Evolutionary conservation across 2,797 vertebrate genomes (phyloP).

Genomic region (Sebastes steindachneri): DNA sequence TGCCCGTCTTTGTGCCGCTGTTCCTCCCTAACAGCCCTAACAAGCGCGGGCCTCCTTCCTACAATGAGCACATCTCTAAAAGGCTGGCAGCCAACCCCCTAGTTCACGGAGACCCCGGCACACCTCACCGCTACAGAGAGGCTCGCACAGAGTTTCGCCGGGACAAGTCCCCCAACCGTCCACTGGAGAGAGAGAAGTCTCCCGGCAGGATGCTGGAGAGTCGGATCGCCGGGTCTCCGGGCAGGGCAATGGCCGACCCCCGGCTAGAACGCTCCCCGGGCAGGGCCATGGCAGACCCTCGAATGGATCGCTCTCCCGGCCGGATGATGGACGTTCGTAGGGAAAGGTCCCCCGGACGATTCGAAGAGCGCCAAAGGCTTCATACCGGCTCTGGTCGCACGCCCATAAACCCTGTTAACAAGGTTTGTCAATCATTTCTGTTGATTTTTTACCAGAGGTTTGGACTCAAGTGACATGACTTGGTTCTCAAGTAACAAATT

Average conservation of each 20-base stretch:
- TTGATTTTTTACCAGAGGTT: not conserved
- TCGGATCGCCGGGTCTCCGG: conserved; percentile 89
- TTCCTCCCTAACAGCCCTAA: conserved; percentile 88
- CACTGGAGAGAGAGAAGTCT: conserved; percentile 95
- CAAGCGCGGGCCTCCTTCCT: conserved; percentile 96
- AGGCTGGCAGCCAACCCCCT: conserved; percentile 92
- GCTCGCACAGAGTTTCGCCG: conserved; percentile 94
- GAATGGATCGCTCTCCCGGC: conserved; percentile 86
- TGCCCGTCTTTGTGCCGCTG: conserved; percentile 22
- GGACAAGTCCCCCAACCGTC: conserved; percentile 93
- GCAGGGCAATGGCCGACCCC: conserved; percentile 89
- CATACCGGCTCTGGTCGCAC: conserved; percentile 92
- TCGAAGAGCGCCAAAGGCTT: conserved; percentile 92
- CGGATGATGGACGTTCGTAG: conserved; percentile 91
- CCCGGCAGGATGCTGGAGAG: conserved; percentile 92
- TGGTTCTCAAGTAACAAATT: too few relatives aligned
- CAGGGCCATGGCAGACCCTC: conserved; percentile 89
- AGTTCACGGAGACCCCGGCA: conserved; percentile 91
- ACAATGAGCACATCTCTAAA: conserved; percentile 99
- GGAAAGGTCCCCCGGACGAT: conserved; percentile 93
- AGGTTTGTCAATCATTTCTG: conserved; percentile 80
- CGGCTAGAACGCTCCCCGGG: conserved; percentile 92
- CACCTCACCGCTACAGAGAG: conserved; percentile 95
- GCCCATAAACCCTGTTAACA: conserved; percentile 93
- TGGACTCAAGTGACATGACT: too few relatives aligned